phyloP scores from a whole-genome alignment of 2,888 invertebrate genomes.

The Cantharis flavilabris region DNA sequence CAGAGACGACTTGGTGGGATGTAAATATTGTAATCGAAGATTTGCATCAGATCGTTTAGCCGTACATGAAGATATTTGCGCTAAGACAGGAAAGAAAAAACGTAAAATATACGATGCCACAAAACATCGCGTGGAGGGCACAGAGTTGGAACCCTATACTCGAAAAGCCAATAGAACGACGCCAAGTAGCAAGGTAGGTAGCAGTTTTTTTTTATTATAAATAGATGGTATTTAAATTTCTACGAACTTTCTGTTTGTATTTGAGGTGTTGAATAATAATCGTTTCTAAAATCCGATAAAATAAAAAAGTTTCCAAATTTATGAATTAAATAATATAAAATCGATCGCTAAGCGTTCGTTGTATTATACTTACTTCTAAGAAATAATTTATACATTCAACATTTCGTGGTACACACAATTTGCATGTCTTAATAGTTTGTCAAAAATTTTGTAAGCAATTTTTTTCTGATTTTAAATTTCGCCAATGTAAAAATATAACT shows the following conservation, averaged over 20 bases:
- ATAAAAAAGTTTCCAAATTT: neutral
- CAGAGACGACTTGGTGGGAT: conserved; percentile 60
- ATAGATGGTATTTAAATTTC: neutral
- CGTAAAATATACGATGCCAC: conserved; percentile 90
- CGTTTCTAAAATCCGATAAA: neutral
- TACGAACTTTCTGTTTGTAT: neutral
- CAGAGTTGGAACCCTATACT: conserved; percentile 82
- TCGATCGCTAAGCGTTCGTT: neutral
- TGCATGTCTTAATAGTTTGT: too few species aligned
- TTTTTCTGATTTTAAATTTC: neutral
- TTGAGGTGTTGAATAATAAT: neutral
- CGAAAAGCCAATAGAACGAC: conserved; percentile 51
- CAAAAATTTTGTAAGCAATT: neutral
- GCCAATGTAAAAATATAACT: neutral
- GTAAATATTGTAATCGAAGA: conserved; percentile 76
- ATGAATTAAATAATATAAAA: neutral
- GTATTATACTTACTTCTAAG: neutral
- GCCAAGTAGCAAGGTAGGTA: conserved; percentile 16
- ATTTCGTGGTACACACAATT: neutral
- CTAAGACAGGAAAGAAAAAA: conserved; percentile 76
- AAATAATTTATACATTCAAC: neutral
- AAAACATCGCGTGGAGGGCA: conserved; percentile 88
- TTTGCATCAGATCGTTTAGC: conserved; percentile 81
- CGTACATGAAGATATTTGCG: conserved; percentile 86
- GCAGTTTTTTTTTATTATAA: neutral